These are phyloP conservation scores for Drosophila pachea DNA, from an alignment of 1,140 invertebrate genomes.

Conservation along the genomic window DNA sequence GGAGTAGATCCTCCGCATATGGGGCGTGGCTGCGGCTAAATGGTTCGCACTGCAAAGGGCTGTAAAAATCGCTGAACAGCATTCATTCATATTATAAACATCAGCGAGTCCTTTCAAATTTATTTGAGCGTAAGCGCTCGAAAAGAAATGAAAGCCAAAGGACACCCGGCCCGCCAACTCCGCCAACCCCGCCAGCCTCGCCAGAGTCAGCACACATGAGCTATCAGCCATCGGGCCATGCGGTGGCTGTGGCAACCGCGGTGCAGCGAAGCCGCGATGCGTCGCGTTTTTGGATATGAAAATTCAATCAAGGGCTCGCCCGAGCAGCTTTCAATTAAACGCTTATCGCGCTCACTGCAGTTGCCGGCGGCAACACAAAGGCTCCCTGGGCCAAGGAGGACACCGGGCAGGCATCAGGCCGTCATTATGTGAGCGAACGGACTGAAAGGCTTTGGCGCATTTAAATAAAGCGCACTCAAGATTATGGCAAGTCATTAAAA, in stretches of 20 bases:
- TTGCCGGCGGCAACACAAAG: conserved; percentile 43
- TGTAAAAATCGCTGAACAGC: conserved; percentile 26
- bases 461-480: conserved; percentile 61
- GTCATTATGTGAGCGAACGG: conserved; percentile 12
- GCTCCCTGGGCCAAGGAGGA: background rate
- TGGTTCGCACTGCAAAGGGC: conserved; percentile 28
- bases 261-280: conserved; percentile 1
- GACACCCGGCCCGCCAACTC: conserved; percentile 15
- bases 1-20: background rate
- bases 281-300: conserved; percentile 43
- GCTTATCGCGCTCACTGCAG: conserved; percentile 60
- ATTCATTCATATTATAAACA: conserved; percentile 35
- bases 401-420: background rate
- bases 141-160: conserved; percentile 22
- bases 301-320: conserved; percentile 50
- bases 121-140: conserved; percentile 31
- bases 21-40: conserved; percentile 22
- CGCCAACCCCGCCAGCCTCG: no score
- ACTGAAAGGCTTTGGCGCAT: conserved; percentile 11
- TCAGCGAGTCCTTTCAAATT: conserved; percentile 37
- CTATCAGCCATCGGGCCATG: conserved; percentile 21
- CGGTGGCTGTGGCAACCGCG: conserved; percentile 10
- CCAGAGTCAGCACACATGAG: conserved; percentile 26
- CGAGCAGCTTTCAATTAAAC: conserved; percentile 67
- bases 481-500: conserved; percentile 75